These are phyloP conservation scores for Drosophila monieri DNA, from an alignment of 2,888 invertebrate genomes.

Conservation along the genomic window DNA sequence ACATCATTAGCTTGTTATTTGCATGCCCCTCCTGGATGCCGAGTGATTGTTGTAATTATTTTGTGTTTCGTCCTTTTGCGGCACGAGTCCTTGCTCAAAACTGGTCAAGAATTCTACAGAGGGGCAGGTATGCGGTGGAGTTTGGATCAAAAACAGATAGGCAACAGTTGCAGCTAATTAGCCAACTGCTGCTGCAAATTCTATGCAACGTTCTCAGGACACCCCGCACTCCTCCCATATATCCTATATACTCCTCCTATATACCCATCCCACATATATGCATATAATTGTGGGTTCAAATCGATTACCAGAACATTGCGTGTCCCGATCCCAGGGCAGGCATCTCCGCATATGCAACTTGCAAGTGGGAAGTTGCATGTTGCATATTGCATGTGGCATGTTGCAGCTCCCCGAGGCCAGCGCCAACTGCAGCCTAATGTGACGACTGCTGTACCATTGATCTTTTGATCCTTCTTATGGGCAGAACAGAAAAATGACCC, in stretches of 20 bases:
- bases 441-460: slow-evolving; percentile 69
- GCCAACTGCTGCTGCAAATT: slow-evolving; percentile 70
- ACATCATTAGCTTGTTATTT: slow-evolving; percentile 77
- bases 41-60: slow-evolving; percentile 41
- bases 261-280: slow-evolving; percentile 8
- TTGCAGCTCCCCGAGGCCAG: slow-evolving; percentile 29
- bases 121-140: not conserved
- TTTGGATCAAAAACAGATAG: slow-evolving; percentile 14
- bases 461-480: slow-evolving; percentile 23
- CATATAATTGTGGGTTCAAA: slow-evolving; percentile 68
- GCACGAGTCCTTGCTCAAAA: slow-evolving; percentile 69
- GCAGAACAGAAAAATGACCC: not conserved
- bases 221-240: not conserved
- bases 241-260: not conserved
- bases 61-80: slow-evolving; percentile 49
- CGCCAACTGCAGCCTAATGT: slow-evolving; percentile 69
- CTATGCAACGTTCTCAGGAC: slow-evolving; percentile 39
- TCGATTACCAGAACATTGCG: slow-evolving; percentile 74
- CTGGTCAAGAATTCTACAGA: slow-evolving; percentile 4
- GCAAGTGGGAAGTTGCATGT: slow-evolving; percentile 20
- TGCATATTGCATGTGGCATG: slow-evolving; percentile 54
- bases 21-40: slow-evolving; percentile 49
- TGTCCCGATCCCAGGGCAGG: slow-evolving; percentile 16
- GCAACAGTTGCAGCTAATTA: slow-evolving; percentile 77
- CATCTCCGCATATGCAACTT: slow-evolving; percentile 1